Percentiles rank a stretch among this genome's conserved stretches.
phyloP scores from a whole-genome alignment of 1,140 invertebrate genomes.

The Lutraria rhynchaena region DNA sequence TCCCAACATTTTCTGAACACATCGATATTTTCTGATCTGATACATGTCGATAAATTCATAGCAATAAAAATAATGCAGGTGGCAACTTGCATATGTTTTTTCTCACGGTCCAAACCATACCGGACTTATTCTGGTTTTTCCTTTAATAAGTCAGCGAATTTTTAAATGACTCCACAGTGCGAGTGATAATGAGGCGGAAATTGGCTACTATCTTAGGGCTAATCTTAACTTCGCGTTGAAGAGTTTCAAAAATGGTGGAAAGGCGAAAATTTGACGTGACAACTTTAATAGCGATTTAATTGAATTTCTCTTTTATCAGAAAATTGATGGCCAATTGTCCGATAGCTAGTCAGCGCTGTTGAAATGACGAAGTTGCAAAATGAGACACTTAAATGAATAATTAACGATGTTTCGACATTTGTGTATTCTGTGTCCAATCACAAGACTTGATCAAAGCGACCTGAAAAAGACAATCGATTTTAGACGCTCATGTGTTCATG shows the following conservation, averaged over 20 bases:
- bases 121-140: background rate
- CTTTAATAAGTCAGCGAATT: constrained; percentile 10
- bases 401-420: constrained; percentile 26
- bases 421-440: constrained; percentile 22
- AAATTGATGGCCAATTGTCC: constrained; percentile 56
- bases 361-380: constrained; percentile 26
- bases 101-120: constrained; percentile 43
- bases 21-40: no score
- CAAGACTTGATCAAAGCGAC: constrained; percentile 15
- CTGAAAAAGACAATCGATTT: constrained; percentile 47
- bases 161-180: constrained; percentile 1
- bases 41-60: no score
- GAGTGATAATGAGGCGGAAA: constrained; percentile 58
- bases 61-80: no score
- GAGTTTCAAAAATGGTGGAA: constrained; percentile 33
- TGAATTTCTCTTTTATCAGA: constrained; percentile 57
- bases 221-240: constrained; percentile 39
- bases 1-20: no score
- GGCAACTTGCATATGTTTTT: constrained; percentile 28
- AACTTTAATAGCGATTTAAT: constrained; percentile 55
- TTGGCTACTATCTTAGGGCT: constrained; percentile 51
- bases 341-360: constrained; percentile 45
- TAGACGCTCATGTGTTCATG: background rate
- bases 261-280: constrained; percentile 55
- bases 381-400: constrained; percentile 50